Conservation (phyloP, 2,113 vertebrate species). For the Cranoglanis bouderius region DNA sequence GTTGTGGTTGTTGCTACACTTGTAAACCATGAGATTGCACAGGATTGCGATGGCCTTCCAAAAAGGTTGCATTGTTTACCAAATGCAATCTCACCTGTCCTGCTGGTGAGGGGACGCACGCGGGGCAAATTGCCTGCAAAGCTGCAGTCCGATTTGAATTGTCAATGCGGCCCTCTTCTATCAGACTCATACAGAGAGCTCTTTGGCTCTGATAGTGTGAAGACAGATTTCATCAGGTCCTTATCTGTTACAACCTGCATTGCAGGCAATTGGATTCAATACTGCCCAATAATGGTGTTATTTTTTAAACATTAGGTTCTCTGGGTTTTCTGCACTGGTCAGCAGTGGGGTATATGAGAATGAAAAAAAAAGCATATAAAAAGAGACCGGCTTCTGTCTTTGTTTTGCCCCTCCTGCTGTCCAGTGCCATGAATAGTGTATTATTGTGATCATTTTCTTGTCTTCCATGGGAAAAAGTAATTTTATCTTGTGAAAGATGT, state of each 20-base stretch:
- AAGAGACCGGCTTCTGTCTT: conserved; percentile 53
- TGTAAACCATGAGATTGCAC: conserved; percentile 63
- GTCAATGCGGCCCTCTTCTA: conserved; percentile 64
- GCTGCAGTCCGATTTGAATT: conserved; percentile 66
- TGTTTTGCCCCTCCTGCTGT: conserved; percentile 56
- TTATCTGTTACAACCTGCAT: conserved; percentile 88
- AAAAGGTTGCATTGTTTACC: conserved; percentile 65
- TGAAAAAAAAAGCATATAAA: conserved; percentile 57
- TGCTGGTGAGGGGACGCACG: conserved; percentile 58
- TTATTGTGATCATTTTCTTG: conserved; percentile 72
- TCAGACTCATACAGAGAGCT: conserved; percentile 67
- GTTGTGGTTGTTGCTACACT: conserved; percentile 39
- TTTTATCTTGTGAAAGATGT: conserved; percentile 72
- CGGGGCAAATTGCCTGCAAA: conserved; percentile 70
- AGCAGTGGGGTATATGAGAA: conserved; percentile 74
- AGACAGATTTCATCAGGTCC: conserved; percentile 86
- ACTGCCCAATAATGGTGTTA: conserved; percentile 83
- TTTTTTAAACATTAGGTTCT: conserved; percentile 90
- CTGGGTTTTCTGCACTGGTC: conserved; percentile 86
- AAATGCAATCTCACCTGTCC: conserved; percentile 66
- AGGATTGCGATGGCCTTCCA: conserved; percentile 50
- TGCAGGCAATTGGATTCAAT: conserved; percentile 84
- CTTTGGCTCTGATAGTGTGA: conserved; percentile 76
- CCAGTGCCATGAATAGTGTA: conserved; percentile 65
- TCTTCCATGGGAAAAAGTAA: conserved; percentile 72